Evolutionary conservation across 30 jellyfish, hydroid and myxozoan genomes (phyloP).

Genomic region (Morbakka virulenta): DNA sequence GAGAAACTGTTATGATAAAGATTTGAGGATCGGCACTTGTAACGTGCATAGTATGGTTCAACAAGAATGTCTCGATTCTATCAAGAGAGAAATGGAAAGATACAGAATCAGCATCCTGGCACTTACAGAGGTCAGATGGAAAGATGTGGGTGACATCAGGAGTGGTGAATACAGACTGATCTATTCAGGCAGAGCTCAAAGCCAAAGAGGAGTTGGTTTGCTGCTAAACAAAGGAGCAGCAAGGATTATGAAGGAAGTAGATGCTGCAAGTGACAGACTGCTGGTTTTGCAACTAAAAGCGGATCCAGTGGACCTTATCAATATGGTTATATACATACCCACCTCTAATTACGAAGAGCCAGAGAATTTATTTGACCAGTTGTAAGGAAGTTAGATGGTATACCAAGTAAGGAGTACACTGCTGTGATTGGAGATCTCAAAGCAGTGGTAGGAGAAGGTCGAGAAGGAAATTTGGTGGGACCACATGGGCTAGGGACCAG

Average conservation of each 20-base stretch:
- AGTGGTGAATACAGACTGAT: neutral
- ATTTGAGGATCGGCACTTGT: no score
- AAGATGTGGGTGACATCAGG: neutral
- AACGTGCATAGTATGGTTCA: no score
- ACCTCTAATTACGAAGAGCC: neutral
- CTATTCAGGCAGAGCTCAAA: neutral
- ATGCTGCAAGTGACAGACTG: neutral
- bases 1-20: neutral
- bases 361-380: no score
- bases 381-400: no score
- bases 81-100: neutral
- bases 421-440: neutral
- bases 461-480: neutral
- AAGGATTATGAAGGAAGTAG: neutral
- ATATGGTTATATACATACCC: neutral
- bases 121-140: neutral
- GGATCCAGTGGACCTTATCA: neutral
- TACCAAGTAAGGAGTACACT: neutral
- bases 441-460: neutral
- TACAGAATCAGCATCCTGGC: neutral
- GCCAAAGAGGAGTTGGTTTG: neutral
- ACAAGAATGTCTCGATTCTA: no score
- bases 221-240: neutral
- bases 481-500: neutral
- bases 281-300: neutral